Percentiles rank a stretch among this genome's conserved stretches.
Conservation (phyloP, 2,113 vertebrate species). For the Rissa tridactyla region DNA sequence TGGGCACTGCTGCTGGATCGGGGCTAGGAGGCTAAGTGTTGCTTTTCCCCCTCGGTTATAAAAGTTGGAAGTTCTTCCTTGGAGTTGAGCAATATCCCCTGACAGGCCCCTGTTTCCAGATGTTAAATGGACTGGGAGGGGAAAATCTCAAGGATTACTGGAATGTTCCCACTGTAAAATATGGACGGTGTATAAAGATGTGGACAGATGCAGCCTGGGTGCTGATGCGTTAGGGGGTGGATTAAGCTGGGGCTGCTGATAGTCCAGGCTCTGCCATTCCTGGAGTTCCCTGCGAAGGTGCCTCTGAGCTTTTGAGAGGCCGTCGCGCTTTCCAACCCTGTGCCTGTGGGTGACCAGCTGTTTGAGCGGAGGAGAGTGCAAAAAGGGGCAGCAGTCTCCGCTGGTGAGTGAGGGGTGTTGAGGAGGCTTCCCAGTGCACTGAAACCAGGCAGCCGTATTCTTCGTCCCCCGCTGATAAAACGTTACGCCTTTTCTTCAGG, state of each 20-base stretch:
- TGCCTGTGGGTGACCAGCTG: background rate
- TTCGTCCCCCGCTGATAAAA: background rate
- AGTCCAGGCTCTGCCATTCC: background rate
- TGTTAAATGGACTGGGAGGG: background rate
- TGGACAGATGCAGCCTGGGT: background rate
- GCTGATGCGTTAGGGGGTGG: background rate
- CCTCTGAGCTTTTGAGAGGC: background rate
- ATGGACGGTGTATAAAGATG: background rate
- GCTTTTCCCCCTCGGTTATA: fast-evolving
- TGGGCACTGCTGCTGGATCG: background rate
- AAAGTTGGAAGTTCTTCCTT: background rate
- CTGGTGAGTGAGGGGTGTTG: background rate
- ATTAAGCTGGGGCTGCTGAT: background rate
- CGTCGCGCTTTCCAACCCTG: fast-evolving
- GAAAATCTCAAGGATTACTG: background rate
- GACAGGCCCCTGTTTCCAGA: background rate
- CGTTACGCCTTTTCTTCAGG: conserved; percentile 61
- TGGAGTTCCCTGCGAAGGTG: background rate
- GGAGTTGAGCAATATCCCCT: background rate
- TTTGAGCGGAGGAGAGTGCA: background rate
- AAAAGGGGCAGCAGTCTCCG: background rate
- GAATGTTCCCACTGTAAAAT: background rate
- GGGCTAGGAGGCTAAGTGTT: background rate
- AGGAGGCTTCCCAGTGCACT: background rate
- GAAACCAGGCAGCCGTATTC: background rate